These are phyloP conservation scores for Nannobrachium achirus DNA, from an alignment of 2,113 vertebrate species.

Conservation along the genomic window DNA sequence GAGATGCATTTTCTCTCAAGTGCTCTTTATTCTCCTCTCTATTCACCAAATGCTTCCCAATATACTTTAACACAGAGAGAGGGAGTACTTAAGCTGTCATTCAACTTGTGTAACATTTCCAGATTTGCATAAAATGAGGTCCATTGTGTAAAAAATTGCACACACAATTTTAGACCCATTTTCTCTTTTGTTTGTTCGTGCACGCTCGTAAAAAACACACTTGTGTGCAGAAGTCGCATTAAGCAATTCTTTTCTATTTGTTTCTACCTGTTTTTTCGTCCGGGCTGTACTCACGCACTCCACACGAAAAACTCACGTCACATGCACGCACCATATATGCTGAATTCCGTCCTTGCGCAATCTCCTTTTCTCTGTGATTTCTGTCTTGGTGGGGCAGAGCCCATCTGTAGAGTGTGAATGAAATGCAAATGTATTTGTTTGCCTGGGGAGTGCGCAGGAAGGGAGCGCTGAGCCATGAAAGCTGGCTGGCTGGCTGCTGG, in stretches of 20 bases:
- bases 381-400: slow-evolving; percentile 9
- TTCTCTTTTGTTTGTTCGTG: too few species aligned
- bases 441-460: slow-evolving; percentile 41
- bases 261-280: slow-evolving; percentile 36
- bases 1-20: slow-evolving; percentile 64
- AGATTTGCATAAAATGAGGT: slow-evolving; percentile 33
- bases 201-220: too few species aligned
- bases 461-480: slow-evolving; percentile 60
- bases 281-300: slow-evolving; percentile 9
- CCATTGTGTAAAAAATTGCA: slow-evolving; percentile 16
- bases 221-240: too few species aligned
- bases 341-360: slow-evolving; percentile 23
- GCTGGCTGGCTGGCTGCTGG: slow-evolving; percentile 18
- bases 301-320: too few species aligned
- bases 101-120: slow-evolving; percentile 28
- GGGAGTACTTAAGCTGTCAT: slow-evolving; percentile 50
- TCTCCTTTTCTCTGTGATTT: slow-evolving; percentile 47
- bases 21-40: slow-evolving; percentile 63
- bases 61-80: slow-evolving; percentile 57
- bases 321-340: background rate
- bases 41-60: slow-evolving; percentile 56
- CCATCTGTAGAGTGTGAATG: slow-evolving; percentile 43
- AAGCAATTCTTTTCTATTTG: background rate
- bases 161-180: slow-evolving; percentile 16
- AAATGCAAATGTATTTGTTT: slow-evolving; percentile 68